phyloP scores from a whole-genome alignment of 1,140 invertebrate species.

The Palaemon carinicauda region DNA sequence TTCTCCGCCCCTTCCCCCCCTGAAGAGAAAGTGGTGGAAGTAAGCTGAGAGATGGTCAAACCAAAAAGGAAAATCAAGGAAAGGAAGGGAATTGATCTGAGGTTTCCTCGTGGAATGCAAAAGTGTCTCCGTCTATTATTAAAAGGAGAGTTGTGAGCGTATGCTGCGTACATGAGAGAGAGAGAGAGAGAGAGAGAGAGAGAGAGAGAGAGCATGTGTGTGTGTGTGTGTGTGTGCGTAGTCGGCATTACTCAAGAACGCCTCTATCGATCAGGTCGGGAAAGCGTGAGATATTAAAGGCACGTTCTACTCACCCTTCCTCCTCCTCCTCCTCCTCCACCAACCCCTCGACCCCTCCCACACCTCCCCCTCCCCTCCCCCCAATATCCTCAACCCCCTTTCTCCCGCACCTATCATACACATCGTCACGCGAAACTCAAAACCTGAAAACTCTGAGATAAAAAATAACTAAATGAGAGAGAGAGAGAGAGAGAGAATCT shows the following conservation, averaged over 20 bases:
- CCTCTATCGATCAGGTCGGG: not conserved
- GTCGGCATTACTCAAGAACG: not conserved
- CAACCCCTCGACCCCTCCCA: not conserved
- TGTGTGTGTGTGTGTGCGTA: constrained; percentile 5
- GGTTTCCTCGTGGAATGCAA: too few species aligned
- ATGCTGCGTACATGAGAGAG: too few species aligned
- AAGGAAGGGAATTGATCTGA: too few species aligned
- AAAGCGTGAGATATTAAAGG: not conserved
- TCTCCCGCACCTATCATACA: not conserved
- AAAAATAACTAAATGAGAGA: too few species aligned
- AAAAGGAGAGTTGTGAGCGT: too few species aligned
- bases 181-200: too few species aligned
- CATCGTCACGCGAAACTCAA: not conserved
- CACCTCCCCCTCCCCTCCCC: not conserved
- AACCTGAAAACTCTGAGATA: too few species aligned
- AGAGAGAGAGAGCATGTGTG: too few species aligned
- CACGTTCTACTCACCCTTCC: too few species aligned
- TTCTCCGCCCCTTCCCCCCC: not conserved
- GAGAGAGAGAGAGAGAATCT: not conserved
- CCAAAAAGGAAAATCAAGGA: too few species aligned
- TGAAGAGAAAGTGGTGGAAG: not conserved
- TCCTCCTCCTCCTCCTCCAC: not conserved
- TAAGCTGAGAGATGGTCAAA: too few species aligned
- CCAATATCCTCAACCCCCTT: not conserved
- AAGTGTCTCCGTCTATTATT: too few species aligned